These are phyloP conservation scores for Gobionotothen gibberifrons DNA, from an alignment of 2,797 vertebrate species.

Conservation along the genomic window DNA sequence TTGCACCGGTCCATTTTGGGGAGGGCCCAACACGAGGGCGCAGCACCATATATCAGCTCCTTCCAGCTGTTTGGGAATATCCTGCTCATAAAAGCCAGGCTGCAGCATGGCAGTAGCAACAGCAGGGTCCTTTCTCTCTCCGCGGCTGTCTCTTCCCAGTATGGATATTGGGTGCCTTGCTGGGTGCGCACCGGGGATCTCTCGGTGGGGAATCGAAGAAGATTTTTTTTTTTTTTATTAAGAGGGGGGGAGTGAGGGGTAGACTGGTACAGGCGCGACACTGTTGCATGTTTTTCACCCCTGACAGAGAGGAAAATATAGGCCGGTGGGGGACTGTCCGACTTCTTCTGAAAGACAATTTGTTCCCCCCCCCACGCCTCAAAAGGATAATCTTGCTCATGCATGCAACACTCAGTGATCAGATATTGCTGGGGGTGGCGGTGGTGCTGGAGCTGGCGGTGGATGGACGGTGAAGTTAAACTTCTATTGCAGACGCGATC, in stretches of 20 bases:
- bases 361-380: slow-evolving; percentile 46
- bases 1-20: slow-evolving; percentile 82
- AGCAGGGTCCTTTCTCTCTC: slow-evolving; percentile 25
- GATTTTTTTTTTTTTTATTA: slow-evolving; percentile 23
- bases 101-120: slow-evolving; percentile 56
- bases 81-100: slow-evolving; percentile 61
- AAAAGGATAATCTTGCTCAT: slow-evolving; percentile 79
- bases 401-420: slow-evolving; percentile 71
- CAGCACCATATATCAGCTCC: slow-evolving; percentile 78
- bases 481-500: slow-evolving; percentile 70
- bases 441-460: slow-evolving; percentile 48
- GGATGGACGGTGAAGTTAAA: slow-evolving; percentile 76
- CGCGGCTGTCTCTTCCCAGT: slow-evolving; percentile 19
- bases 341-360: slow-evolving; percentile 71
- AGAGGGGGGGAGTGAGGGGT: slow-evolving; percentile 17
- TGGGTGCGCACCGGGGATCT: slow-evolving; percentile 65
- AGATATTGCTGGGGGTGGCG: slow-evolving; percentile 66
- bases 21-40: slow-evolving; percentile 80
- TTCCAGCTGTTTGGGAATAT: slow-evolving; percentile 81
- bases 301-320: slow-evolving; percentile 51
- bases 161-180: slow-evolving; percentile 65
- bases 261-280: slow-evolving; percentile 67
- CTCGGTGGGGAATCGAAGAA: slow-evolving; percentile 47
- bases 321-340: slow-evolving; percentile 58
- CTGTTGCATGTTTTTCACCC: slow-evolving; percentile 71